phyloP scores from a whole-genome alignment of 1,140 invertebrate genomes.

The Magallana gigas region DNA sequence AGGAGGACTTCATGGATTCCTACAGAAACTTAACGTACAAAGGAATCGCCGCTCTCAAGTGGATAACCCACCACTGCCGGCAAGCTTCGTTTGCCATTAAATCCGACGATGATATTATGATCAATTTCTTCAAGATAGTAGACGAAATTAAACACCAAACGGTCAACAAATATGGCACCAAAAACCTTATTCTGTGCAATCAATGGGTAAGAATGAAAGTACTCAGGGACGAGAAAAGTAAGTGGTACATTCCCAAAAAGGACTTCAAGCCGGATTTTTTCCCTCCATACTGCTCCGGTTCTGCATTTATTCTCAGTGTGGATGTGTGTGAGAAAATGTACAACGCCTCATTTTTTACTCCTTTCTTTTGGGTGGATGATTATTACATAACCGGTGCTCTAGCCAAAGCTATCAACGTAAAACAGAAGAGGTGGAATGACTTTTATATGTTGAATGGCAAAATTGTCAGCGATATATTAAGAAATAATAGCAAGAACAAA shows the following conservation, averaged over 20 bases:
- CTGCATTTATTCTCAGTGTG: conserved; percentile 76
- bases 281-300: conserved; percentile 80
- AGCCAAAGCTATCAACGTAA: conserved; percentile 50
- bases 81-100: conserved; percentile 82
- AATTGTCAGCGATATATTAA: conserved; percentile 31
- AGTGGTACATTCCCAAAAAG: conserved; percentile 78
- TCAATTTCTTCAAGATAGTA: conserved; percentile 80
- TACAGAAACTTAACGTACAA: conserved; percentile 94
- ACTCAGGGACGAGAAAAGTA: conserved; percentile 75
- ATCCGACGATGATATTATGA: conserved; percentile 80
- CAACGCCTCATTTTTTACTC: conserved; percentile 66
- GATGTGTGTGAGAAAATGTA: conserved; percentile 76
- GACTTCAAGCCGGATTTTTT: conserved; percentile 77
- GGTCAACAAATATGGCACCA: conserved; percentile 45
- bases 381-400: conserved; percentile 79
- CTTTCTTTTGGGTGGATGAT: conserved; percentile 79
- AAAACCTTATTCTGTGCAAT: conserved; percentile 70
- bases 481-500: background rate
- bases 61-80: conserved; percentile 85
- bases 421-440: conserved; percentile 30
- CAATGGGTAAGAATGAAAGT: conserved; percentile 73
- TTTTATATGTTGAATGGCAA: conserved; percentile 32
- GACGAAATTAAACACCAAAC: conserved; percentile 82
- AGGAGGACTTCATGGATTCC: conserved; percentile 88
- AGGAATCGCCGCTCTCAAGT: conserved; percentile 90